Percentiles rank a stretch among this genome's conserved stretches.
phyloP scores from a whole-genome alignment of 2,888 invertebrate species.

The Rhogogaster chlorosoma region DNA sequence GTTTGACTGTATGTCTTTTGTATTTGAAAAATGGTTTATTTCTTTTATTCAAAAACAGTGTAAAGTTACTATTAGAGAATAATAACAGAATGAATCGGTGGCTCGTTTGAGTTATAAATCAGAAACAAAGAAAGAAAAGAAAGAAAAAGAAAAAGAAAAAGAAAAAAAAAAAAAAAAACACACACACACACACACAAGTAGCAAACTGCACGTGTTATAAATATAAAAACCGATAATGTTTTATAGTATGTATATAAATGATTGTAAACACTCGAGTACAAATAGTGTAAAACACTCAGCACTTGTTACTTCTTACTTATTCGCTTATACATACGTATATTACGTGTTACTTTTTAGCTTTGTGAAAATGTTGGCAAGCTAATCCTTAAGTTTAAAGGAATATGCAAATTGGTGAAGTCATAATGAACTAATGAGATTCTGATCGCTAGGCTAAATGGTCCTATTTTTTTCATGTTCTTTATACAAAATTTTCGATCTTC shows the following conservation, averaged over 20 bases:
- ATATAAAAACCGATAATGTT: conserved; percentile 15
- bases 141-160: background rate
- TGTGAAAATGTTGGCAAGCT: conserved; percentile 27
- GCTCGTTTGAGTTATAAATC: conserved; percentile 4
- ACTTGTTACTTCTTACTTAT: conserved; percentile 29
- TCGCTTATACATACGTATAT: conserved; percentile 5
- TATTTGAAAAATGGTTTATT: conserved; percentile 53
- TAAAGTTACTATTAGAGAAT: conserved; percentile 13
- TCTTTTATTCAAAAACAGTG: background rate
- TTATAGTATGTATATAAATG: conserved; percentile 17
- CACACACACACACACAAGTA: background rate
- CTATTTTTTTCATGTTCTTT: conserved; percentile 10
- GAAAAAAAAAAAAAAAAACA: too few relatives aligned
- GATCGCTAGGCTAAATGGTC: conserved; percentile 15
- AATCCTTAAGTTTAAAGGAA: conserved; percentile 17
- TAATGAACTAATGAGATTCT: conserved; percentile 10
- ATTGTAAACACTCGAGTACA: conserved; percentile 22
- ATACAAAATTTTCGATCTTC: background rate
- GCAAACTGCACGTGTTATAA: conserved; percentile 1
- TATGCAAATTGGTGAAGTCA: background rate
- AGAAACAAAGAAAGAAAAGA: background rate
- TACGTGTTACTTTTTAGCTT: conserved; percentile 24
- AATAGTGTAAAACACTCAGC: conserved; percentile 21
- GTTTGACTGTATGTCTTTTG: conserved; percentile 59
- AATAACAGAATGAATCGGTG: conserved; percentile 12